Percentiles rank a stretch among this genome's conserved stretches.
Conservation (phyloP, 2,113 vertebrate species). For the Semnornis frantzii region DNA sequence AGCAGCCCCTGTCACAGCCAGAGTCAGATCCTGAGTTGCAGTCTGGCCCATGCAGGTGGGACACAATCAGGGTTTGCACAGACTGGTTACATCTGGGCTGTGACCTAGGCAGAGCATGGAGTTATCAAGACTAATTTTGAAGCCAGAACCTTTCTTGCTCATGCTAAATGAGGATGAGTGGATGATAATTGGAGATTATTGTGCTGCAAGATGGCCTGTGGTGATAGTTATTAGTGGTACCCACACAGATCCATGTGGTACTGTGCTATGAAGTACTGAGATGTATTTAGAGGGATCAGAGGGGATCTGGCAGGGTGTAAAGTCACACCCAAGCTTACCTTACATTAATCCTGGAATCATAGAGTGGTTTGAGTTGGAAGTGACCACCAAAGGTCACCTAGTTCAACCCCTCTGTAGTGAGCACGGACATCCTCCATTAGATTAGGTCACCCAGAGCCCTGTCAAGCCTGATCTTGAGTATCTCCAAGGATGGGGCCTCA, state of each 20-base stretch:
- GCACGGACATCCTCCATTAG: too few relatives aligned
- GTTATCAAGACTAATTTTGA: neutral
- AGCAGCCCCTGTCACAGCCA: rapidly evolving
- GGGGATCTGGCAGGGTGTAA: neutral
- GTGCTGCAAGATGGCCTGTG: neutral
- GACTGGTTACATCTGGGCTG: neutral
- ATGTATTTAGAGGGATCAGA: neutral
- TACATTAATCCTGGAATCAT: neutral
- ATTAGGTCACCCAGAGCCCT: too few relatives aligned
- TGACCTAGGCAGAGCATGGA: neutral
- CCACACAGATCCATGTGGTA: neutral
- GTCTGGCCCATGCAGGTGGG: neutral
- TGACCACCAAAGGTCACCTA: too few relatives aligned
- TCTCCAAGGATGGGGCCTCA: too few relatives aligned
- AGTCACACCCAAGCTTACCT: neutral
- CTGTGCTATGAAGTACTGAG: neutral
- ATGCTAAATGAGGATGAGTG: neutral
- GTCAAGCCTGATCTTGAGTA: too few relatives aligned
- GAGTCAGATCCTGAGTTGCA: rapidly evolving
- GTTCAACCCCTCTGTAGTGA: too few relatives aligned
- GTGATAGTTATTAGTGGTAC: neutral
- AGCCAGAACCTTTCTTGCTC: too few relatives aligned
- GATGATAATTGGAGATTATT: neutral
- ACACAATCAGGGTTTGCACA: rapidly evolving
- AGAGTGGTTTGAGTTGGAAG: too few relatives aligned